Evolutionary conservation across 2,888 invertebrate genomes (phyloP), one percentile per base, ranked within the genome.

Genomic region (Leistus spinibarbis): DNA sequence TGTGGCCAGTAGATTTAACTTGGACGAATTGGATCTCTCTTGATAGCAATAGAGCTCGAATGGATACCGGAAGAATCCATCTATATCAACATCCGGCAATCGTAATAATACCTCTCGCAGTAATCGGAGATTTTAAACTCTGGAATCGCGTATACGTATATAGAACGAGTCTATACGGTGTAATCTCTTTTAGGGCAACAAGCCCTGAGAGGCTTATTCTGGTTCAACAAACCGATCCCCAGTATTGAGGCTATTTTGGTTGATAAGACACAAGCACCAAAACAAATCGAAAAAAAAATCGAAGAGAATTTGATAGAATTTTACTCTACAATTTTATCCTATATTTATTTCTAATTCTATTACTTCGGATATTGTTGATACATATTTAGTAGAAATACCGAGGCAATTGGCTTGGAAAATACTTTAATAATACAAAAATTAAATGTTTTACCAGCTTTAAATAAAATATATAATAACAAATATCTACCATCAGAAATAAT

Each of bases 91-190:
- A 64, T 72, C 72, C 72, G 57, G 65, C 60, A 72, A 40, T 66
- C 56, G 72, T 57, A 72, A 71, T 71, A 71, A 66, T 72, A 66
- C 60, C 69, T 13, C 40, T 40, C 40, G 40, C 56, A 72, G 72
- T 72, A 66, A 72, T 72, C 72, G 72, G 72, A 72, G 72, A 72
- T 66, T 72, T 71, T 66, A 72, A 72, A 72, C 65, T 56, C 40
- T 40, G 40, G 72, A 66, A 72, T 20, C 70, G 70, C 20, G 54
- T 54, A 64, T 17, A 60, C n/a, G n/a, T 40, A 40, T 13, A 7
- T 40, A 40, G 10, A 40, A 40, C 40, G 40, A 40, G 40, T 40
- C 40, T 7, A 53, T 54, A 13, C 64, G 66, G 72, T 72, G 72
- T 72, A 72, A 72, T 72, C 72, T 72, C 66, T 27, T 65, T 27